Base-by-base conservation (phyloP, 2,888 invertebrate species). In the Euzetes globulus region DNA sequence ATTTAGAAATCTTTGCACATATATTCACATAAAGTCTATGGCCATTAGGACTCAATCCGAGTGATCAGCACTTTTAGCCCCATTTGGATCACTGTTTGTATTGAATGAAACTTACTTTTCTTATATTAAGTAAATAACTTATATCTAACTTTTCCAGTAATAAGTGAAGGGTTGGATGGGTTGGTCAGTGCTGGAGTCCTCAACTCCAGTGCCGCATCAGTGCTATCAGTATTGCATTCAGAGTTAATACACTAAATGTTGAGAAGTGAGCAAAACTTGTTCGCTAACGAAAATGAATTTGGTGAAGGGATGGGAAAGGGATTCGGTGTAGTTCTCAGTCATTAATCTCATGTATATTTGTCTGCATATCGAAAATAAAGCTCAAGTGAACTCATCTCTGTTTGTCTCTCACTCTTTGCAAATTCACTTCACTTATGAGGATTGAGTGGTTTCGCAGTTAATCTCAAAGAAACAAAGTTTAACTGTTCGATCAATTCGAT, bases 1-100 rank as follows among this genome's bases (percentile, higher is more conserved):
- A 70, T 70, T 70, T 33, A 70, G 70, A 70, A 70, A 70, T 37
- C 41, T 70, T 37, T n/a, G n/a, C n/a, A n/a, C n/a, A n/a, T n/a
- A n/a, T n/a, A n/a, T 45, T 25, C 70, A 37, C 41, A 70, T 22
- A 27, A 70, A 45, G n/a, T 70, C 70, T 45, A 5, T 70, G 27
- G 11, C 22, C 70, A 70, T 70, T 70, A 70, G 70, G 70, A 45
- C 41, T 45, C 47, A 70, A 70, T 70, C 29, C 33, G 19, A 45
- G 37, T 70, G 19, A 70, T 70, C 70, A 70, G 70, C 70, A 70
- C 70, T 70, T 70, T 29, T 37, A 45, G 7, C 37, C 19, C 33
- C 5, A 19, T 70, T 29, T 6, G 19, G 6, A 7, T 29, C 11
- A 70, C 47, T 70, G 33, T 22, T n/a, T n/a, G n/a, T 27, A 13